Evolutionary conservation across 2,888 invertebrate genomes (phyloP).

Genomic region (Micropterix aruncella): DNA sequence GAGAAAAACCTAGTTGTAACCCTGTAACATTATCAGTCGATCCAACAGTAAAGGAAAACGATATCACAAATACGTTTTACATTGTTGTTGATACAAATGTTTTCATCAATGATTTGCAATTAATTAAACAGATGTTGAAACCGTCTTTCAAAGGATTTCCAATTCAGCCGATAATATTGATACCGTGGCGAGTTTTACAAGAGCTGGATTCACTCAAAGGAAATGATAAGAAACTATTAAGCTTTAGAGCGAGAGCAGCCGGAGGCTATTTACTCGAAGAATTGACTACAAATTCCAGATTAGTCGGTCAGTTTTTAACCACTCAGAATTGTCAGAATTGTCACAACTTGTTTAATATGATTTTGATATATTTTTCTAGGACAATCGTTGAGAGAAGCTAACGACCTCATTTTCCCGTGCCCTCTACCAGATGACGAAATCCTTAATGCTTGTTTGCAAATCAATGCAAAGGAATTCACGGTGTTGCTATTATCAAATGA

Average conservation of each 20-base stretch:
- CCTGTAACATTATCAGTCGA: conserved; percentile 17
- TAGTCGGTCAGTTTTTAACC: conserved; percentile 25
- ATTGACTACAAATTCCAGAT: conserved; percentile 28
- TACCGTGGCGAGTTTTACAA: conserved; percentile 46
- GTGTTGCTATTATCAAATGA: conserved; percentile 44
- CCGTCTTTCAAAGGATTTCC: conserved; percentile 32
- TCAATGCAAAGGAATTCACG: conserved; percentile 30
- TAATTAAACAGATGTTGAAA: conserved; percentile 28
- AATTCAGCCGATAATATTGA: conserved; percentile 29
- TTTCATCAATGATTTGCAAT: conserved; percentile 32
- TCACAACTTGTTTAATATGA: neutral
- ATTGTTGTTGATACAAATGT: conserved; percentile 36
- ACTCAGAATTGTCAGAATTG: neutral
- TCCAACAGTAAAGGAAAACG: conserved; percentile 14
- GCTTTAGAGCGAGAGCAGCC: conserved; percentile 29
- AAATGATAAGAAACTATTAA: conserved; percentile 26
- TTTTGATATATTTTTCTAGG: conserved; percentile 23
- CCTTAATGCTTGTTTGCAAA: conserved; percentile 40
- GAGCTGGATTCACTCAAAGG: conserved; percentile 43
- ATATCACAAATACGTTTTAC: conserved; percentile 20
- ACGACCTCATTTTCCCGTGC: conserved; percentile 37
- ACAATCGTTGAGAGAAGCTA: conserved; percentile 39
- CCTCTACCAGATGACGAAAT: conserved; percentile 44
- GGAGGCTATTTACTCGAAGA: conserved; percentile 39
- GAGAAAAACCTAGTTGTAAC: conserved; percentile 10